phyloP scores from a whole-genome alignment of 1,140 invertebrate genomes.

The Lethocerus indicus region DNA sequence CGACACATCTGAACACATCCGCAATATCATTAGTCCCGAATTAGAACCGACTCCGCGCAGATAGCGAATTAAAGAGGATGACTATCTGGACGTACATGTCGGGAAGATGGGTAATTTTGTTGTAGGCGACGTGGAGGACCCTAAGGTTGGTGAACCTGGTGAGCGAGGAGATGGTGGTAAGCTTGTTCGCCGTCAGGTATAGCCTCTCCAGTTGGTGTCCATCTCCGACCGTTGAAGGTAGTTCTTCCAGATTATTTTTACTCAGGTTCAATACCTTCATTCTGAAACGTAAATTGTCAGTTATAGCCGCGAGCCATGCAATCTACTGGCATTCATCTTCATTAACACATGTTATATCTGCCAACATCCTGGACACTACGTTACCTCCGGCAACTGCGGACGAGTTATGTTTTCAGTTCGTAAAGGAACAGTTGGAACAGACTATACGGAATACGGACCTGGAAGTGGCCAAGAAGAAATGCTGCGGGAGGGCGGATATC shows the following conservation, averaged over 20 bases:
- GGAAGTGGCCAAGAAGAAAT: slow-evolving; percentile 53
- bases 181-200: slow-evolving; percentile 57
- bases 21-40: too few relatives aligned
- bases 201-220: slow-evolving; percentile 45
- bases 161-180: slow-evolving; percentile 51
- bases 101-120: slow-evolving; percentile 51
- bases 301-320: too few relatives aligned
- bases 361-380: too few relatives aligned
- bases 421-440: too few relatives aligned
- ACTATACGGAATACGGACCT: too few relatives aligned
- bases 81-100: slow-evolving; percentile 44
- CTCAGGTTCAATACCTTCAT: slow-evolving; percentile 56
- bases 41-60: too few relatives aligned
- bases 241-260: slow-evolving; percentile 51
- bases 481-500: slow-evolving; percentile 48
- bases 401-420: too few relatives aligned
- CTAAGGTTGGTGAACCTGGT: slow-evolving; percentile 43
- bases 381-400: too few relatives aligned
- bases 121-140: slow-evolving; percentile 60
- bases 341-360: too few relatives aligned
- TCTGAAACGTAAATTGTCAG: too few relatives aligned
- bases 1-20: slow-evolving; percentile 35
- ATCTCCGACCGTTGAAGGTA: slow-evolving; percentile 39
- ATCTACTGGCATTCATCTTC: too few relatives aligned
- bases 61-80: too few relatives aligned